Evolutionary conservation across 1,140 invertebrate species (phyloP).

Genomic region (Drosophila guanche): DNA sequence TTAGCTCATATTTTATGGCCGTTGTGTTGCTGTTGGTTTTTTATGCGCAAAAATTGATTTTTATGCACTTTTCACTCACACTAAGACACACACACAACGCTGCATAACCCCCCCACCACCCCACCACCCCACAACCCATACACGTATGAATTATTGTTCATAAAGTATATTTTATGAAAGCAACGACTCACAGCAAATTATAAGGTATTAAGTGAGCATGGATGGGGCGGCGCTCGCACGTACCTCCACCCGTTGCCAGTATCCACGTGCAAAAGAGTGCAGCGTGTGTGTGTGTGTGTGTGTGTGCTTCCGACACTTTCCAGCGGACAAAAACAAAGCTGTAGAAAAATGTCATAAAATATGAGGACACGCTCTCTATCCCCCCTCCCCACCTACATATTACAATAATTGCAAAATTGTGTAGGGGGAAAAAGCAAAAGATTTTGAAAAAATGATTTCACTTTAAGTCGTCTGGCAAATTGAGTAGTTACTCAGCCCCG

Average conservation of each 20-base stretch:
- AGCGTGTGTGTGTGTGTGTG: conserved; percentile 1
- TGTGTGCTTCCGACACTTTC: conserved; percentile 44
- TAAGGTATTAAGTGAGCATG: conserved; percentile 79
- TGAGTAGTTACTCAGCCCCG: conserved; percentile 63
- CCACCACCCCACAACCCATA: conserved; percentile 22
- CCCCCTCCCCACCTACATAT: conserved; percentile 45
- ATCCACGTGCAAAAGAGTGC: conserved; percentile 5
- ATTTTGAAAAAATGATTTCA: conserved; percentile 69
- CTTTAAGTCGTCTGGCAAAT: conserved; percentile 73
- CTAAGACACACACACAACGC: conserved; percentile 12
- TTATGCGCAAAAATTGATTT: conserved; percentile 81
- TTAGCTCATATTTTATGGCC: conserved; percentile 18
- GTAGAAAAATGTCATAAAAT: conserved; percentile 69
- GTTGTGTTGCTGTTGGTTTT: conserved; percentile 42
- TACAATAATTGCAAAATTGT: conserved; percentile 80
- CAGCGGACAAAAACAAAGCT: conserved; percentile 26
- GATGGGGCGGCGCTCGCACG: conserved; percentile 67
- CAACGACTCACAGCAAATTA: conserved; percentile 80
- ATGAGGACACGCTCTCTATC: conserved; percentile 34
- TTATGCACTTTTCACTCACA: conserved; percentile 73
- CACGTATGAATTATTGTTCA: conserved; percentile 80
- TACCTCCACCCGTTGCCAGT: conserved; percentile 25
- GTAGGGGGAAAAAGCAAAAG: conserved; percentile 43
- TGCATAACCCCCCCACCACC: conserved; percentile 1
- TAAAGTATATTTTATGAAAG: conserved; percentile 82